Evolutionary conservation across 2,888 invertebrate species (phyloP), one percentile per base, ranked within the genome.

Genomic region (Drosophila ustulata): DNA sequence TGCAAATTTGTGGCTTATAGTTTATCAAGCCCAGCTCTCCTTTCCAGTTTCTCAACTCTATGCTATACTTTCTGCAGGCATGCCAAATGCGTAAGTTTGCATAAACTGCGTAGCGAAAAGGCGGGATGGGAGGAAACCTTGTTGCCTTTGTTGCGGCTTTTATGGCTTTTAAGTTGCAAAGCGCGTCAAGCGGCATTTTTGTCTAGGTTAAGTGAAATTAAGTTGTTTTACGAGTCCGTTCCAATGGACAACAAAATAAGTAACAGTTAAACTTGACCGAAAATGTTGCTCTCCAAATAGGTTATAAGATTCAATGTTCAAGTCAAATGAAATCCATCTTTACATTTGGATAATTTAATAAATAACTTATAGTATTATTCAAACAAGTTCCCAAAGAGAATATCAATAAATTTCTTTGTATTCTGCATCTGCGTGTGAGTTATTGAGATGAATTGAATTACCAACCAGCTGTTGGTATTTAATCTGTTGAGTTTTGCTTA

Each of bases 1-100:
- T 84, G 89, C 83, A 88, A 84, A 84, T 84, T 84, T 88, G 83
- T 88, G 89, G 83, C 83, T 84, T 84, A 84, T 76, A 84, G 87
- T 88, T 83, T 86, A 88, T 84, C 83, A 84, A 80, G 84, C 81
- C 66, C 37, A 64, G 69, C 70, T 66, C 11, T 41, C 66, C 30
- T 47, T n/a, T 6, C 26, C 45, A 23, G 9, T 55, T 23, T 9
- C 37, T 13, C 28, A 8, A 26, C 41, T 9, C 25, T 4, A 9
- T 13, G n/a, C 41, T 5, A 7, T 18, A 9, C 34, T 46, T 34
- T 34, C n/a, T 45, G 32, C 59, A 51, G 59, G 69, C 50, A 73
- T 73, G 39, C 49, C 50, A 66, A 85, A 80, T 82, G 88, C 88
- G 88, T 88, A 88, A 85, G 86, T 74, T 85, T 82, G 76, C 77